Evolutionary conservation across 2,797 vertebrate genomes (phyloP), one percentile per base, ranked within the genome.

Genomic region (Gallinago nigripennis): DNA sequence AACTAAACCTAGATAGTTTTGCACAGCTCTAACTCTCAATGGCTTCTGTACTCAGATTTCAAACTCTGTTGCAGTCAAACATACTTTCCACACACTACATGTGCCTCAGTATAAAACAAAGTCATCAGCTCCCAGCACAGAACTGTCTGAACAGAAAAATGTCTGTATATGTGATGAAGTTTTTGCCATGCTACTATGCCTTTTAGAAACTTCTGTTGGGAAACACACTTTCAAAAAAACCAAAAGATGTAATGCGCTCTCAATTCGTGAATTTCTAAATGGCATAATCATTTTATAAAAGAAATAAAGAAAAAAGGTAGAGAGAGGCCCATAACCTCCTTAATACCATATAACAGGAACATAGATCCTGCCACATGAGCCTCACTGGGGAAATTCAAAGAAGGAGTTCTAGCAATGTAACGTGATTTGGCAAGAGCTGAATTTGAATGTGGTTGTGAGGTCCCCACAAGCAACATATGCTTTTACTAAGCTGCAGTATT

Each of bases 401-500:
- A 97, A 97, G 95, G 94, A 97, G 97, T 93, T 97, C 97, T 97
- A 97, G 96, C 96, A 97, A 93, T 82, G 89, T 97, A 97, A 98
- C 96, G 94, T 98, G 98, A 98, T 98, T 98, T 98, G 98, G 98
- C 98, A 98, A 96, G 91, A 96, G 70, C 85, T 65, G 53, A 82
- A 94, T 95, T 94, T 91, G 79, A 97, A 95, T 97, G 97, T 64
- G 96, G 97, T 97, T 97, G 96, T 96, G 97, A 98, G 97, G 98
- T 98, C 96, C 69, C 92, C 94, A 92, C 97, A 86, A 97, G 97
- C 82, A 97, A 97, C 98, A 98, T 98, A 97, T 98, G 98, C 98
- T 98, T 98, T 98, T 91, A 97, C 95, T 98, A 98, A 98, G 92
- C 93, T 79, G 68, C 64, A 86, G 76, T 94, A 88, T 91, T 97